These are phyloP conservation scores for Dorcus parallelipipedus DNA, from an alignment of 2,888 invertebrate genomes.

Conservation along the genomic window DNA sequence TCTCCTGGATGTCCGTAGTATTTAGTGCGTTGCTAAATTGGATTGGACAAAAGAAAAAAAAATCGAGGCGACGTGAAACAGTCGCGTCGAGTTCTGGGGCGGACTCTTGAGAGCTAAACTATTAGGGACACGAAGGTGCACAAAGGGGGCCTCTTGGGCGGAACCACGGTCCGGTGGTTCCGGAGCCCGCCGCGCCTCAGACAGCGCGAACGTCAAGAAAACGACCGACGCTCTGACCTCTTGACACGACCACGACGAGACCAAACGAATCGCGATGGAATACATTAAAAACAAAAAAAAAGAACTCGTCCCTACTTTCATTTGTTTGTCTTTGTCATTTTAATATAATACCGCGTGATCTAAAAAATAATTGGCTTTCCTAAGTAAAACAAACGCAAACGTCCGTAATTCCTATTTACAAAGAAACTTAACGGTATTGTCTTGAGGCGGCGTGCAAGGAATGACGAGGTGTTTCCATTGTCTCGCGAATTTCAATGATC, in stretches of 20 bases:
- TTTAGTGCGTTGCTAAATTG: too few species aligned
- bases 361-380: too few species aligned
- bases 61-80: too few species aligned
- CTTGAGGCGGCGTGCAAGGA: neutral
- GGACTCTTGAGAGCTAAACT: neutral
- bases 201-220: neutral
- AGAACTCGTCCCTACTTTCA: too few species aligned
- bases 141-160: constrained; percentile 33
- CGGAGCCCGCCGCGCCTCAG: constrained; percentile 6
- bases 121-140: constrained; percentile 32
- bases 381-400: too few species aligned
- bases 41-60: too few species aligned
- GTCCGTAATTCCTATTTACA: too few species aligned
- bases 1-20: too few species aligned
- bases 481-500: neutral
- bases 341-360: too few species aligned
- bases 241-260: neutral
- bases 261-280: too few species aligned
- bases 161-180: constrained; percentile 35
- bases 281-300: constrained; percentile 14
- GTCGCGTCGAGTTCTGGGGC: neutral
- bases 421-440: too few species aligned
- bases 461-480: neutral
- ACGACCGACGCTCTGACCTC: neutral
- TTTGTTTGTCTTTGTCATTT: too few species aligned